Evolutionary conservation across 2,888 invertebrate genomes (phyloP).

Genomic region (Heteropelma amictum): DNA sequence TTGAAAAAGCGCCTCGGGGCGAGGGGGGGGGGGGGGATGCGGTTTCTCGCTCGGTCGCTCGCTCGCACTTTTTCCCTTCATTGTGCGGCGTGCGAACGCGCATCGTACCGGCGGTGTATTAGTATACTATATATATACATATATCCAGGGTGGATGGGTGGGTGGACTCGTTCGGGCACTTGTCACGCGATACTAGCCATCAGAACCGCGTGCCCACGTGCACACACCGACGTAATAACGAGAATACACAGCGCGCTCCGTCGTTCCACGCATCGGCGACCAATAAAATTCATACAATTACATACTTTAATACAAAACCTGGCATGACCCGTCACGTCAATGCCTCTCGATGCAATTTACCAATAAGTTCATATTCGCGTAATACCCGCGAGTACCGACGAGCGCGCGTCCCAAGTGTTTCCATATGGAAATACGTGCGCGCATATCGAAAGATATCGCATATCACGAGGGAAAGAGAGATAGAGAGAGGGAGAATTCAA

Average conservation of each 20-base stretch:
- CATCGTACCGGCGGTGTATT: no score
- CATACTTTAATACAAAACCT: background rate
- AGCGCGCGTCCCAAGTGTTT: background rate
- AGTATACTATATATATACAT: background rate
- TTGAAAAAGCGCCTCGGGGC: background rate
- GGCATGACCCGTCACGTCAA: conserved; percentile 52
- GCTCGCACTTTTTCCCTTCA: conserved; percentile 20
- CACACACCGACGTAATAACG: conserved; percentile 63
- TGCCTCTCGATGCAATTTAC: conserved; percentile 51
- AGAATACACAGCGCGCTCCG: conserved; percentile 67
- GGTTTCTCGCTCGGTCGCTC: conserved; percentile 33
- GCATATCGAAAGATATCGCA: no score
- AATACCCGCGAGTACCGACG: background rate
- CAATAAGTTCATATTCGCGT: conserved; percentile 64
- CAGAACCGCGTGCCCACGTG: no score
- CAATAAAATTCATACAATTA: conserved; percentile 71
- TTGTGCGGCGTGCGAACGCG: background rate
- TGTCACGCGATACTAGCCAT: conserved; percentile 74
- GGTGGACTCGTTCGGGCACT: conserved; percentile 53
- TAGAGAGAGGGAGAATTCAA: background rate
- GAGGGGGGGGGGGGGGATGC: background rate
- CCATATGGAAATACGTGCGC: background rate
- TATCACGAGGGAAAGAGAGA: background rate
- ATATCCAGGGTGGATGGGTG: background rate
- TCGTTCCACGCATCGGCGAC: conserved; percentile 63